Evolutionary conservation across 2,888 invertebrate species (phyloP).

Genomic region (Lycia hirtaria): DNA sequence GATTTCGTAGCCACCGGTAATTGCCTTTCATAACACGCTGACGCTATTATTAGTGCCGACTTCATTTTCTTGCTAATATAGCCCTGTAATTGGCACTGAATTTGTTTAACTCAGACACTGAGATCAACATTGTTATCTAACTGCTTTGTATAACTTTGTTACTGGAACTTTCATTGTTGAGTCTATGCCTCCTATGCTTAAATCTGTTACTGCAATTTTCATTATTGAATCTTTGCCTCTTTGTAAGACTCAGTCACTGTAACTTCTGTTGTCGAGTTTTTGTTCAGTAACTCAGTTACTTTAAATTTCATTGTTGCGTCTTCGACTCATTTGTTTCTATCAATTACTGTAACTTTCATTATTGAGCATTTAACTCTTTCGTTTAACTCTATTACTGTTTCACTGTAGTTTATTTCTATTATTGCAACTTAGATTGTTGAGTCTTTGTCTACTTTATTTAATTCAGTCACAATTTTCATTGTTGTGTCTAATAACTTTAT

Average conservation of each 20-base stretch:
- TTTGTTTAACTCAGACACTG: constrained; percentile 55
- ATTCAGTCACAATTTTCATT: too few relatives aligned
- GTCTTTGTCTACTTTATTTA: too few relatives aligned
- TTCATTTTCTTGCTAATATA: constrained; percentile 69
- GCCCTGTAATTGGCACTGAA: constrained; percentile 67
- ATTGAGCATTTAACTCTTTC: too few relatives aligned
- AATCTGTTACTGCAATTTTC: neutral
- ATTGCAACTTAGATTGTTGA: too few relatives aligned
- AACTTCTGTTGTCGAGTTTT: constrained; percentile 9
- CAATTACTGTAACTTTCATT: too few relatives aligned
- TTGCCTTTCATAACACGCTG: constrained; percentile 79
- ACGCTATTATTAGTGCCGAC: constrained; percentile 65
- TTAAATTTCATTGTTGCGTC: constrained; percentile 14
- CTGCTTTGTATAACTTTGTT: neutral
- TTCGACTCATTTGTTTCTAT: too few relatives aligned
- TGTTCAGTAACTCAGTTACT: neutral
- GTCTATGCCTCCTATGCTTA: constrained; percentile 14
- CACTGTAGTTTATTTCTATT: too few relatives aligned
- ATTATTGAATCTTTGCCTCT: constrained; percentile 12
- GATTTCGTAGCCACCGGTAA: constrained; percentile 77
- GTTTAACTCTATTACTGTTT: too few relatives aligned
- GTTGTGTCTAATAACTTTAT: too few relatives aligned
- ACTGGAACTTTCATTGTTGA: too few relatives aligned
- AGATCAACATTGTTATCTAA: constrained; percentile 11
- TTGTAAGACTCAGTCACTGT: neutral